phyloP scores from a whole-genome alignment of 2,113 vertebrate genomes.

The Desmodus rotundus region DNA sequence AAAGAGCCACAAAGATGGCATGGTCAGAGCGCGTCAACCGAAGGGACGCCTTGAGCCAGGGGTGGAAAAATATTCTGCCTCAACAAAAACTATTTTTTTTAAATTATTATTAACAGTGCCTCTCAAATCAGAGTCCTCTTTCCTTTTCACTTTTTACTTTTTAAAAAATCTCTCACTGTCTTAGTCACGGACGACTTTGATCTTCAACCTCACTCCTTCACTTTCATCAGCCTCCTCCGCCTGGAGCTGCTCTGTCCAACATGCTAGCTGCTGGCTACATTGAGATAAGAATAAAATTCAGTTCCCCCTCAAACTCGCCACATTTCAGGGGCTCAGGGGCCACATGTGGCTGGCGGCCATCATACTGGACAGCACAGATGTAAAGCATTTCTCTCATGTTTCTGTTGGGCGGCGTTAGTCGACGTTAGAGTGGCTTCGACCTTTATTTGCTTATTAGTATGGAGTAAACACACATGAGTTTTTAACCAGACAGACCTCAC shows the following conservation, averaged over 20 bases:
- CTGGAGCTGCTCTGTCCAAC: background rate
- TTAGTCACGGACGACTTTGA: background rate
- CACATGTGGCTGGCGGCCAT: background rate
- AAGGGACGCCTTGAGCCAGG: background rate
- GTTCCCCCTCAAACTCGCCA: background rate
- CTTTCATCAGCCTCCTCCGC: background rate
- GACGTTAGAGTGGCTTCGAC: background rate
- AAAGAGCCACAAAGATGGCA: constrained; percentile 61
- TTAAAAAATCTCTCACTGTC: background rate
- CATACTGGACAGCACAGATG: background rate
- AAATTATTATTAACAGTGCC: background rate
- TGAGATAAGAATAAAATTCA: background rate
- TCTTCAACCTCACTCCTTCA: background rate
- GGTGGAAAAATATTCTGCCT: constrained; percentile 3
- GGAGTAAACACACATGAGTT: background rate
- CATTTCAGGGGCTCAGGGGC: background rate
- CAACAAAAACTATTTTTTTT: background rate
- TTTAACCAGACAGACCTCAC: background rate
- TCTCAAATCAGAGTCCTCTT: background rate
- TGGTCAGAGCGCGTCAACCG: constrained; percentile 2
- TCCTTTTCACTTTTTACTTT: background rate
- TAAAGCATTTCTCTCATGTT: background rate
- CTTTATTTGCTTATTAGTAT: background rate
- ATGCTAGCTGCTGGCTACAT: background rate
- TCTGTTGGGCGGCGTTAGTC: background rate